Evolutionary conservation across 2,888 invertebrate species (phyloP), one percentile per base, ranked within the genome.

Genomic region (Corythucha ciliata): DNA sequence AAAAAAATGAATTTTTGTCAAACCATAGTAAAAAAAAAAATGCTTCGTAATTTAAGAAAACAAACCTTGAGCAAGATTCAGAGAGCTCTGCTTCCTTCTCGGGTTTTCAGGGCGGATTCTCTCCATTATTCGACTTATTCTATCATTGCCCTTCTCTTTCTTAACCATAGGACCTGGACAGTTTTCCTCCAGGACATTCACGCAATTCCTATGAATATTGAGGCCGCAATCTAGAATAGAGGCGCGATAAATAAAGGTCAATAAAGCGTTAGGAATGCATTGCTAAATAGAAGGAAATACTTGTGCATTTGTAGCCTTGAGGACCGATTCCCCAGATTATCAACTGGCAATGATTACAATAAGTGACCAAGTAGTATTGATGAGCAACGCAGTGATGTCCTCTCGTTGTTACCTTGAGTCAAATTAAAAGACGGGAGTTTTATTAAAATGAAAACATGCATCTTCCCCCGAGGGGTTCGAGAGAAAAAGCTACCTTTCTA

Each of bases 281-380:
- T n/a, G n/a, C n/a, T n/a, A n/a, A n/a, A n/a, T n/a, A n/a, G n/a
- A n/a, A n/a, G 26, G 16, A 45, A 53, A 47, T 39, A 91, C 94
- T 84, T 66, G 83, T 79, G 71, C 97, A 98, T 65, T 91, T 86
- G 75, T 88, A 94, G 52, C 94, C 96, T 72, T 97, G 96, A 59
- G 93, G 91, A 64, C 93, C 92, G 54, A 97, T 84, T 44, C 97
- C 97, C 78, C 90, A 89, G 62, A 97, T 83, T 60, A 89, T 83
- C 66, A 81, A 77, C 65, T 87, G 84, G 73, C 97, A 97, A 71
- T 87, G 85, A 72, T 90, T 88, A 71, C 97, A 98, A 71, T 83
- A 81, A 59, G 87, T 89, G 65, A 90, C 86, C 59, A 84, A 83
- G 66, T 81, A 85, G 72, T 93, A 85, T 71, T 90, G 88, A 66